Base-by-base conservation (phyloP, 1,140 invertebrate species). In the Drosophila elegans region DNA sequence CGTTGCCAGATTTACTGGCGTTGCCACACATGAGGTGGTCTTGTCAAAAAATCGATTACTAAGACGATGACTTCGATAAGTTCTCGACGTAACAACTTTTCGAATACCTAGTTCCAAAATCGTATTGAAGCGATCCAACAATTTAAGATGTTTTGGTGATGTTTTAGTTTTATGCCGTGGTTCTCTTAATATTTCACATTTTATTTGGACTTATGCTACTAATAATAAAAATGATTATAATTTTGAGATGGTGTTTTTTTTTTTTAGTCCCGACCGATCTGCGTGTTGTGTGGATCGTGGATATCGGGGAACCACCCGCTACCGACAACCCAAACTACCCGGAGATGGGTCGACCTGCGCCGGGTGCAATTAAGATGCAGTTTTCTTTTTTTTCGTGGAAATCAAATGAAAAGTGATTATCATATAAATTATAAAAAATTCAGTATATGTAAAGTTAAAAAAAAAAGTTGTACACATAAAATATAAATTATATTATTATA, bases 401-500 rank as follows among this genome's bases (percentile, higher is more conserved):
- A 80, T 83, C 67, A 90, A 89, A 84, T 89, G 63, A 89, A 88
- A 88, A 89, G 73, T 78, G 71, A 88, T 88, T 88, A 84, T 78
- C 78, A 42, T 80, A 90, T 89, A 89, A 90, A 89, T 89, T 89
- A 89, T 84, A 89, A 78, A 88, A 88, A 89, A 89, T 84, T 84
- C 84, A 80, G 85, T 89, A 89, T 80, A 80, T 89, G 76, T 88
- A 89, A 84, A 89, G 77, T 74, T 83, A 69, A 80, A 88, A 85
- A 88, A 88, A 89, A 84, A 84, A 74, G 77, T 78, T 73, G 66
- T 89, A 89, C 84, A 89, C 74, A 90, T 88, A 90, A 89, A 89
- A 80, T 89, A 89, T 89, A 89, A 90, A 89, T 89, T 89, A 89
- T 84, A 90, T 89, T 90, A 84, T 84, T 89, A 89, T 80, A 89